Evolutionary conservation across 2,797 vertebrate species (phyloP).

Genomic region (Dermochelys coriacea): DNA sequence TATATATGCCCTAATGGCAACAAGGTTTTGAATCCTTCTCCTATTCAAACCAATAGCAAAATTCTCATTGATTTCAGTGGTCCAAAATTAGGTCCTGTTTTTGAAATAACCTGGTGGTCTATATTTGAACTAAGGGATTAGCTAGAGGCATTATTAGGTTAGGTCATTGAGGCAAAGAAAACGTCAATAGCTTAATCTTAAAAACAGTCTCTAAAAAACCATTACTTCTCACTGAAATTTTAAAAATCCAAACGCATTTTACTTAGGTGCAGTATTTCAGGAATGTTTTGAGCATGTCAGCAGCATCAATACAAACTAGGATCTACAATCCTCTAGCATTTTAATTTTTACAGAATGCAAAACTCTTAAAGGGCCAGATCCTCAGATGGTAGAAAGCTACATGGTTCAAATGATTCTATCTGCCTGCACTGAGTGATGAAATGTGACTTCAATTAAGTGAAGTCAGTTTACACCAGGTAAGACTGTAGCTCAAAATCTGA

Average conservation of each 20-base stretch:
- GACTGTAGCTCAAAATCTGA: fast-evolving
- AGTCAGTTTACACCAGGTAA: fast-evolving
- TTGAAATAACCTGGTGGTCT: neutral
- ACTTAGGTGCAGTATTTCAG: neutral
- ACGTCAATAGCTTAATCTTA: neutral
- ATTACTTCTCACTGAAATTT: neutral
- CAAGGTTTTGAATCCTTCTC: neutral
- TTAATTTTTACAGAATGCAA: neutral
- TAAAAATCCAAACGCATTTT: neutral
- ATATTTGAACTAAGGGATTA: neutral
- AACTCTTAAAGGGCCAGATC: neutral
- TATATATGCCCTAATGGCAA: neutral
- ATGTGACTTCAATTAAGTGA: fast-evolving
- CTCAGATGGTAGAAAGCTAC: neutral
- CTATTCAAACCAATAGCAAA: neutral
- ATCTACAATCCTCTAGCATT: neutral
- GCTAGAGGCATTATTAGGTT: neutral
- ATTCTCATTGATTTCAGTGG: neutral
- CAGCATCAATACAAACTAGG: neutral
- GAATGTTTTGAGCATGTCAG: neutral
- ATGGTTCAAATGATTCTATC: neutral
- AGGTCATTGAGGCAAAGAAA: neutral
- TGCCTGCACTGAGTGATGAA: neutral
- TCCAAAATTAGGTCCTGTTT: neutral
- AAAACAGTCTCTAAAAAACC: neutral